Evolutionary conservation across 1,140 invertebrate species (phyloP).

Genomic region (Drosophila obscura): DNA sequence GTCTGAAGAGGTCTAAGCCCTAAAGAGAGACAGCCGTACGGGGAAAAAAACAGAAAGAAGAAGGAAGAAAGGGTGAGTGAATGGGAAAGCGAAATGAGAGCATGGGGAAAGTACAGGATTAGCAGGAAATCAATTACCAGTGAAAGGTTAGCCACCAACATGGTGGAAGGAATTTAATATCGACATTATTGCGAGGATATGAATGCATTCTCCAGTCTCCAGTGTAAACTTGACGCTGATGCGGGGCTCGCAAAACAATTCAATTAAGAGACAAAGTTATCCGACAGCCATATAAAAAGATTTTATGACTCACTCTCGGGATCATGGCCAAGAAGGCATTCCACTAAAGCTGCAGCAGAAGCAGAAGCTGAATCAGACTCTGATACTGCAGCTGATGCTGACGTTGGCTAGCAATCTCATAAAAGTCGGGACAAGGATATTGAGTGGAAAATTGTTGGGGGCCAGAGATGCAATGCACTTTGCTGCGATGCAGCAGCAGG

Average conservation of each 20-base stretch:
- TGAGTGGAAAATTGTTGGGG: conserved; percentile 63
- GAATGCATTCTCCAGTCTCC: conserved; percentile 8
- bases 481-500: conserved; percentile 38
- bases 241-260: conserved; percentile 42
- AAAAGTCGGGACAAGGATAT: conserved; percentile 60
- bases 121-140: conserved; percentile 1
- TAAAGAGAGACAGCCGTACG: conserved; percentile 15
- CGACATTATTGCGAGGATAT: conserved; percentile 7
- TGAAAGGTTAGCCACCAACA: conserved; percentile 1
- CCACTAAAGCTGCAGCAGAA: too few relatives aligned
- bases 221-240: neutral
- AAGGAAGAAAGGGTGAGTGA: conserved; percentile 25
- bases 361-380: too few relatives aligned
- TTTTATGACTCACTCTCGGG: conserved; percentile 58
- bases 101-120: neutral
- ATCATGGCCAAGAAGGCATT: conserved; percentile 22
- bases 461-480: conserved; percentile 43
- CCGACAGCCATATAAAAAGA: conserved; percentile 53
- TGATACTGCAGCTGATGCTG: neutral
- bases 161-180: conserved; percentile 21
- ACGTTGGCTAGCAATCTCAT: conserved; percentile 13
- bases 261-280: conserved; percentile 63
- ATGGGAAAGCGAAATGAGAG: neutral
- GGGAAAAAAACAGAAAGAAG: conserved; percentile 1
- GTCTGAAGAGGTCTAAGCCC: conserved; percentile 14